Evolutionary conservation across 2,113 vertebrate genomes (phyloP).

Genomic region (Melanerpes aurifrons): DNA sequence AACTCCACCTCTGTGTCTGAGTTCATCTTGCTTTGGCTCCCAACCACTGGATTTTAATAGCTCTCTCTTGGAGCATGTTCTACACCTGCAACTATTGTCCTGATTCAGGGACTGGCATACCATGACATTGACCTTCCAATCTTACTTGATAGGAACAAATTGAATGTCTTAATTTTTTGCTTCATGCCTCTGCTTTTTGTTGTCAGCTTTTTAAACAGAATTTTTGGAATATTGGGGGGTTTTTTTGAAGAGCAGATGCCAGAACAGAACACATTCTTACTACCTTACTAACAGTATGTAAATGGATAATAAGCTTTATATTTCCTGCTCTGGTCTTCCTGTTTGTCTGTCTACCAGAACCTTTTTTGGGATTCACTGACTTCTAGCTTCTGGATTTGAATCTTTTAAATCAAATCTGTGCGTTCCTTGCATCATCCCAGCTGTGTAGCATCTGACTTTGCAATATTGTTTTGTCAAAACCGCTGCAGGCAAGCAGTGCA

Average conservation of each 20-base stretch:
- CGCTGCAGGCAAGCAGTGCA: neutral
- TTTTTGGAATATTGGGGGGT: neutral
- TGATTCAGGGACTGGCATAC: neutral
- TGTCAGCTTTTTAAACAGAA: neutral
- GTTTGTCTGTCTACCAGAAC: neutral
- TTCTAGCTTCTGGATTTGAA: neutral
- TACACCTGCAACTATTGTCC: neutral
- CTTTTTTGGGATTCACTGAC: neutral
- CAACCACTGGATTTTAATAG: accelerated
- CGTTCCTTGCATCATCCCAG: neutral
- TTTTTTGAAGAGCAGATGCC: neutral
- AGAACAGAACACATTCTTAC: neutral
- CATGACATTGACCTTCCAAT: neutral
- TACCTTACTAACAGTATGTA: neutral
- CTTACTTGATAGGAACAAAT: neutral
- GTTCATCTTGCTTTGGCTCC: neutral
- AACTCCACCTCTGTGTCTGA: neutral
- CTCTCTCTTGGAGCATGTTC: neutral
- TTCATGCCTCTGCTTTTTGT: neutral
- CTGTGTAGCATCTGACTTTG: neutral
- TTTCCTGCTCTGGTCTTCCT: neutral
- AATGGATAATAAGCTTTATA: constrained; percentile 8
- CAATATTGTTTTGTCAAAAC: neutral
- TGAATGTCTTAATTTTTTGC: neutral
- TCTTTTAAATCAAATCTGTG: neutral